phyloP scores from a whole-genome alignment of 2,797 vertebrate species.

The Sebastes oblongus region DNA sequence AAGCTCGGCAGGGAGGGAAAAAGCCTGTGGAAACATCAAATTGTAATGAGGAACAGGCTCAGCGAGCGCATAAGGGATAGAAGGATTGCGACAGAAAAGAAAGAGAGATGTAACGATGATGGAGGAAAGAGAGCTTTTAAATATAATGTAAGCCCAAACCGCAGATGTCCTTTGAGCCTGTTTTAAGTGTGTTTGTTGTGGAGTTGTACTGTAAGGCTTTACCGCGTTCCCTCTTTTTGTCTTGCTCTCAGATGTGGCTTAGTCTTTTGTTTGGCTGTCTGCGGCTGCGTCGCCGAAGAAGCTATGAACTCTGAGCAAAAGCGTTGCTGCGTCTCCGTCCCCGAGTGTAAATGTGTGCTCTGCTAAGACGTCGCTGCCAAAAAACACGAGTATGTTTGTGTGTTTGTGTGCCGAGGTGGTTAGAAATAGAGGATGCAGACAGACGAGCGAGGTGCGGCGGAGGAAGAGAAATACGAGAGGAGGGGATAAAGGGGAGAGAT shows the following conservation, averaged over 20 bases:
- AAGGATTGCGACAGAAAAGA: constrained; percentile 44
- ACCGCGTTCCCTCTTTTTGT: constrained; percentile 43
- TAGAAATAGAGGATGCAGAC: not conserved
- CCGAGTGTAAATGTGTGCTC: constrained; percentile 16
- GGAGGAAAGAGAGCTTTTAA: constrained; percentile 63
- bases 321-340: constrained; percentile 16
- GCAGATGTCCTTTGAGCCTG: constrained; percentile 56
- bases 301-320: constrained; percentile 48
- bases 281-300: constrained; percentile 30
- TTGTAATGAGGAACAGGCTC: constrained; percentile 72
- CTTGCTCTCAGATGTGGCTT: constrained; percentile 63
- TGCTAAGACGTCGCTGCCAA: constrained; percentile 13
- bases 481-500: not conserved
- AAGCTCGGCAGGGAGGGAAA: constrained; percentile 53
- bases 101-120: constrained; percentile 31
- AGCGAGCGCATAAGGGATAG: constrained; percentile 32
- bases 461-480: not conserved
- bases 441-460: not conserved
- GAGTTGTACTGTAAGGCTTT: constrained; percentile 54
- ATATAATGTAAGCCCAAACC: constrained; percentile 62
- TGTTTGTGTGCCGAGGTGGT: constrained; percentile 8
- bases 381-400: not conserved
- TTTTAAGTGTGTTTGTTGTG: constrained; percentile 61
- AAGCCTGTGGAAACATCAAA: constrained; percentile 76
- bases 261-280: constrained; percentile 63